Conservation (phyloP, 2,797 vertebrate species). For the Alcedo atthis region DNA sequence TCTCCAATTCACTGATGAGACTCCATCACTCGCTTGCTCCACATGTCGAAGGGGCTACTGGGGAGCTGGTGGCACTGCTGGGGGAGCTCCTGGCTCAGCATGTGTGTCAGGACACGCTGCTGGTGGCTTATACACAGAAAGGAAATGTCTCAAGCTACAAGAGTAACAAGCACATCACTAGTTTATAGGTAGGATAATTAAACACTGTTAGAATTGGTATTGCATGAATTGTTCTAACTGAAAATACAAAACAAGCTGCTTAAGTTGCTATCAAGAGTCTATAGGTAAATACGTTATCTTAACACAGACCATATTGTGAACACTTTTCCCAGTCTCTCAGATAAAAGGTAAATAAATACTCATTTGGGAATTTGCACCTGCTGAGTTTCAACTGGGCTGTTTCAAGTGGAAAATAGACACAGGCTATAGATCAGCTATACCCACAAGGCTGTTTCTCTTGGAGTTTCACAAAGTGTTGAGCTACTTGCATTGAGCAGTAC, state of each 20-base stretch:
- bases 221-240: background rate
- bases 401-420: slow-evolving; percentile 29
- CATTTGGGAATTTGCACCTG: slow-evolving; percentile 42
- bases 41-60: fast-evolving
- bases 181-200: slow-evolving; percentile 8
- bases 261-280: background rate
- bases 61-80: background rate
- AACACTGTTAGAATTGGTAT: slow-evolving; percentile 19
- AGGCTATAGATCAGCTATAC: background rate
- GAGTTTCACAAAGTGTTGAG: background rate
- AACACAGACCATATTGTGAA: background rate
- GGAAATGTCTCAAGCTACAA: background rate
- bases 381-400: slow-evolving; percentile 29
- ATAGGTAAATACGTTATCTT: background rate
- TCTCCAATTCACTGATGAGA: background rate
- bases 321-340: background rate
- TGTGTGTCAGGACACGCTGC: background rate
- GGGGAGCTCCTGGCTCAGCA: background rate
- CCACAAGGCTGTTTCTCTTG: background rate
- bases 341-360: background rate
- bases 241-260: slow-evolving; percentile 35
- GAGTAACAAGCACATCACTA: slow-evolving; percentile 2
- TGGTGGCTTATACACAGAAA: background rate
- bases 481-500: background rate
- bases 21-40: background rate